A percentile compares a stretch with the other conserved stretches of the same genome.
Conservation (phyloP, 1,140 invertebrate species). For the Bicyclus anynana region DNA sequence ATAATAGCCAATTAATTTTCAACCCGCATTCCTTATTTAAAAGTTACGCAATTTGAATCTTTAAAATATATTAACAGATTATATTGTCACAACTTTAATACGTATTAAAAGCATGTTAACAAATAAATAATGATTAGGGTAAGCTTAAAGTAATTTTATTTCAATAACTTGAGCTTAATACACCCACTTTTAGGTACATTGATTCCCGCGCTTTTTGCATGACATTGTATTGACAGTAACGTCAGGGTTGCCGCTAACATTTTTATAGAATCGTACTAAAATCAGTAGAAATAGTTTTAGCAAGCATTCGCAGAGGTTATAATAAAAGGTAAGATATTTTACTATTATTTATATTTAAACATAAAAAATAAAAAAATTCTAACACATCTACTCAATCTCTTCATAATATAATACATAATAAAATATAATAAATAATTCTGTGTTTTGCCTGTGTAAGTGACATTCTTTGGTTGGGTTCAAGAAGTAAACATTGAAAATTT, state of each 20-base stretch:
- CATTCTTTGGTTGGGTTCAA: too few species aligned
- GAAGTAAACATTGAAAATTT: too few species aligned
- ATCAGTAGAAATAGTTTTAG: not conserved
- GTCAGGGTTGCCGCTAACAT: not conserved
- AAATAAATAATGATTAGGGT: not conserved
- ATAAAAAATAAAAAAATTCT: not conserved
- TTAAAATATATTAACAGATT: too few species aligned
- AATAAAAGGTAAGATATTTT: not conserved
- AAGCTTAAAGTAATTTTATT: not conserved
- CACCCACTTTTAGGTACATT: too few species aligned
- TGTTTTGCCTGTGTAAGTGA: too few species aligned
- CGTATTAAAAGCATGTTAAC: not conserved
- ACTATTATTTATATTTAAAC: not conserved
- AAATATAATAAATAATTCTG: too few species aligned
- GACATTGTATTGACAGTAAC: not conserved
- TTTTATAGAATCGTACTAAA: not conserved
- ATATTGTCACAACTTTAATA: not conserved
- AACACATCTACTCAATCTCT: too few species aligned
- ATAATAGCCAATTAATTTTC: constrained; percentile 1
- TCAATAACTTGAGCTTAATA: too few species aligned
- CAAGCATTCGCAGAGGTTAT: not conserved
- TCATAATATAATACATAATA: too few species aligned
- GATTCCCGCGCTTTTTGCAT: constrained; percentile 1
- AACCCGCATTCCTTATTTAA: not conserved
- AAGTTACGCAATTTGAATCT: too few species aligned